Evolutionary conservation across 2,888 invertebrate genomes (phyloP), one percentile per base, ranked within the genome.

Genomic region (Mamestra brassicae): DNA sequence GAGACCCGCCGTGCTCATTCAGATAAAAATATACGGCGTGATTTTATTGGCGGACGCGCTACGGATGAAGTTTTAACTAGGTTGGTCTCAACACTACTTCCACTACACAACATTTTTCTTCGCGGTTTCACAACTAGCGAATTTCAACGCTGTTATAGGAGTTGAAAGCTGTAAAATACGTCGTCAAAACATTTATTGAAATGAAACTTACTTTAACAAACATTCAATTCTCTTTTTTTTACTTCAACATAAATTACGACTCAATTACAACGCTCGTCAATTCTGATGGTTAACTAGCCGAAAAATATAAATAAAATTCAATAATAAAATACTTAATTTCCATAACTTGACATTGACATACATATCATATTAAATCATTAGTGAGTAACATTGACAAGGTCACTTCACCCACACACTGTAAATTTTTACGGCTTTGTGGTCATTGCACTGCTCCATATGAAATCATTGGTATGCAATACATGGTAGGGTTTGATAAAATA

Each of bases 331-430:
- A 34, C 61, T 13, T 45, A 5, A 75, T 70, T 67, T 57, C 45
- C 72, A 78, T 66, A 81, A 75, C 38, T 38, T 60, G 62, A 73
- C 78, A 83, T 78, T 81, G 81, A 78, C 81, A 79, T 71, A 79
- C 70, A 68, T 78, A 66, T 58, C 1, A 15, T 55, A 8, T 10
- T 8, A 67, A 38, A 62, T 67, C 50, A 78, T 74, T 68, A 79
- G 42, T 71, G 60, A 83, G 42, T 62, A 57, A 36, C n/a, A 57
- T 70, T 63, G 65, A 68, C 70, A 79, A 79, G 83, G 79, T 71
- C 79, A 61, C 47, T 26, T n/a, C 70, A 55, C 83, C 64, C 64
- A 79, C 83, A 54, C 54, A 34, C 26, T 4, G 4, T 7, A 10
- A 17, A 8, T 47, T 70, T 38, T 45, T 1, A 78, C 10, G 15